Evolutionary conservation across 2,113 vertebrate genomes (phyloP), one percentile per base, ranked within the genome.

Genomic region (Neolamprologus brichardi): DNA sequence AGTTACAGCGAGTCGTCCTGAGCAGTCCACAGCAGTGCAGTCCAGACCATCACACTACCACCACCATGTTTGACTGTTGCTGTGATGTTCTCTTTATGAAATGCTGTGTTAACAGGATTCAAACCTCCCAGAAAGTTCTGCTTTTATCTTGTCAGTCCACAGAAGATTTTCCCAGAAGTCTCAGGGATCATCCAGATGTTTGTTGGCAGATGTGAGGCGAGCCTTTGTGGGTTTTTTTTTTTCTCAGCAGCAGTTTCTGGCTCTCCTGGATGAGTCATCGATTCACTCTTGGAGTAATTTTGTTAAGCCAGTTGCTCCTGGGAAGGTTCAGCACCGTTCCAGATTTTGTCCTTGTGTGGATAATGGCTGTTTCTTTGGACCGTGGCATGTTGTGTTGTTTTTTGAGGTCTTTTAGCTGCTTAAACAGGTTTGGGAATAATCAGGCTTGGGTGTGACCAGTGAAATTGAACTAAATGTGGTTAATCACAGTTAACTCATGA

Each of bases 191-290:
- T 64, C 32, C 32, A 13, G 32, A 37, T 20, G 32, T 64, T 37
- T 64, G 17, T 34, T 64, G 60, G 32, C 18, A 64, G 10, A 64
- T 64, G 60, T 64, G 60, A 64, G 60, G 10, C 6, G 3, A 64
- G 60, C 18, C 32, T 64, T 64, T n/a, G 30, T 34, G 10, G 28
- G 25, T 0, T 0, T 0, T 1, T 25, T 54, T 5, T 17, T 32
- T 32, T 4, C 30, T 64, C 2, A 37, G 60, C 32, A 37, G 32
- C 6, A 12, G 10, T 64, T 37, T 64, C 60, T 60, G 56, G 15
- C 28, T 60, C 15, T 64, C 30, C 60, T 64, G 30, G 60, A 64
- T 64, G 60, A 64, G 17, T 64, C 30, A n/a, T 64, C 3, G 6
- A 64, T 64, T 37, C 60, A 64, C 60, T 64, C 18, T 37, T 64